Evolutionary conservation across 2,888 invertebrate species (phyloP), one percentile per base, ranked within the genome.

Genomic region (Herminia tarsipennalis): DNA sequence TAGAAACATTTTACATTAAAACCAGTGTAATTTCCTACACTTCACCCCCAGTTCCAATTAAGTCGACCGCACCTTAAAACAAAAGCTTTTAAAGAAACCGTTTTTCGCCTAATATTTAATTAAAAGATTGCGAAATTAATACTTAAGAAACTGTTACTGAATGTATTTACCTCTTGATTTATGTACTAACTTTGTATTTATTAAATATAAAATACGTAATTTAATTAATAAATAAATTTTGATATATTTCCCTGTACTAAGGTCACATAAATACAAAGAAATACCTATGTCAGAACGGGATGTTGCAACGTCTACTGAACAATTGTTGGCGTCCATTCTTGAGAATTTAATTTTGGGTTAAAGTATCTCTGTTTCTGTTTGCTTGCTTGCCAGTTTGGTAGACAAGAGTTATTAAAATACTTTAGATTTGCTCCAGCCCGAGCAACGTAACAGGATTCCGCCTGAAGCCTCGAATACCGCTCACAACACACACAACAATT

Each of bases 401-500:
- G 59, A 69, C 66, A 73, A 72, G 66, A 75, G 66, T 81, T 78
- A 80, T 82, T 80, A 78, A 83, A 84, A 85, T 83, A 80, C 78
- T 82, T 83, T 66, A 63, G 56, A 70, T 76, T 61, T 72, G 57
- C 65, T 64, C 41, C 46, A 64, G 47, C 59, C 50, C 47, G 29
- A 56, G 48, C 48, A 48, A 8, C 30, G 44, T 52, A 39, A 52
- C 59, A 53, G 56, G 47, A 63, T 63, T 66, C 63, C 57, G 21
- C 25, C 36, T 37, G 34, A 56, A 64, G 55, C 53, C 49, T 51
- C 56, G 50, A 55, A 66, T 57, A 34, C 59, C 58, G 48, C 52
- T 53, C 42, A 56, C 42, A 62, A 69, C 61, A 67, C 43, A 66
- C 66, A 51, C 40, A 81, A 78, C 66, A 73, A 76, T 75, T 78